Evolutionary conservation across 1,140 invertebrate genomes (phyloP).

Genomic region (Aleiodes sp.): DNA sequence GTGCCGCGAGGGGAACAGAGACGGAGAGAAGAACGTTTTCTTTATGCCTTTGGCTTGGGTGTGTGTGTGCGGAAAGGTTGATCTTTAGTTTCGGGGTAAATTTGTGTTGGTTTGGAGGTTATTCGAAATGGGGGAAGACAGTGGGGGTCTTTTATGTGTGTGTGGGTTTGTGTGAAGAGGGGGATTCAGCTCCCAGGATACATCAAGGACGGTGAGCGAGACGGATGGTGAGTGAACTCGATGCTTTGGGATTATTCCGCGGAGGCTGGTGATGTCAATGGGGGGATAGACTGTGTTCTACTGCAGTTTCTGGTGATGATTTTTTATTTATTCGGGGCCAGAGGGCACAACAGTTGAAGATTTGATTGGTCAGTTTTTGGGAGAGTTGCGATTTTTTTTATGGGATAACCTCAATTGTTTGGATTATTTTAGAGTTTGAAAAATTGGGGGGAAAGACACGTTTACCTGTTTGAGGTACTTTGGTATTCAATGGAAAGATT

Average conservation of each 20-base stretch:
- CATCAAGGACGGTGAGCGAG: slow-evolving; percentile 30
- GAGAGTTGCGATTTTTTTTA: too few relatives aligned
- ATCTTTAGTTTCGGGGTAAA: slow-evolving; percentile 8
- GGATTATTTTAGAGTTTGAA: too few relatives aligned
- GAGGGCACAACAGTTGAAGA: too few relatives aligned
- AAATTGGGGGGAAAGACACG: too few relatives aligned
- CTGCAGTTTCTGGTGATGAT: too few relatives aligned
- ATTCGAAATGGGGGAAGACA: too few relatives aligned
- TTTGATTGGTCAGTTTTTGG: too few relatives aligned
- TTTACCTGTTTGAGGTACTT: too few relatives aligned
- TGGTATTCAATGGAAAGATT: too few relatives aligned
- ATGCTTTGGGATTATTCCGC: slow-evolving; percentile 17
- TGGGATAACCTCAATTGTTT: too few relatives aligned
- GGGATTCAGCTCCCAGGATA: slow-evolving; percentile 23
- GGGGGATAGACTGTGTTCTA: neutral
- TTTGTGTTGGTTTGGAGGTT: slow-evolving; percentile 1
- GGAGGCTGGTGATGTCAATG: slow-evolving; percentile 28
- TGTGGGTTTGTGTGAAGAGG: neutral
- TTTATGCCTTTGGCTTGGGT: neutral
- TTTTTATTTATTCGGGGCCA: too few relatives aligned
- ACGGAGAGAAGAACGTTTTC: neutral
- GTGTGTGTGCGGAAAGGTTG: neutral
- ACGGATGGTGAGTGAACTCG: slow-evolving; percentile 22
- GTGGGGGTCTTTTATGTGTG: too few relatives aligned
- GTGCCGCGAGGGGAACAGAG: neutral